A percentile compares a stretch with the other conserved stretches of the same genome.
phyloP scores from a whole-genome alignment of 2,113 vertebrate genomes.

The Gracilinanus agilis region DNA sequence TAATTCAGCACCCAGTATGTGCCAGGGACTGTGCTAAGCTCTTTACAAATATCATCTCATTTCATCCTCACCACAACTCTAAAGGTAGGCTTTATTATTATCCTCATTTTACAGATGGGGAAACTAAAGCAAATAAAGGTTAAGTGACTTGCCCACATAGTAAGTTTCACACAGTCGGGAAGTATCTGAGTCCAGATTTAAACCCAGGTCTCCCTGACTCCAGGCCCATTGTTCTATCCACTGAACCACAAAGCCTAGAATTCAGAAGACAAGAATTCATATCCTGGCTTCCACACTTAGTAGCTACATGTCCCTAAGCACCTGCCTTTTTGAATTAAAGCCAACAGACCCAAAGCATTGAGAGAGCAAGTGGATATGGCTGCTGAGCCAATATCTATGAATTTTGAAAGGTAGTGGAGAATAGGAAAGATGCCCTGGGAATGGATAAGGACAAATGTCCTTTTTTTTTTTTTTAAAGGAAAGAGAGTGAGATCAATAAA shows the following conservation, averaged over 20 bases:
- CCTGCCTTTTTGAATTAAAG: not conserved
- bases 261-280: not conserved
- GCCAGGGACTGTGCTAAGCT: not conserved
- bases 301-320: not conserved
- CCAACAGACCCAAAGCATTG: not conserved
- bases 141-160: not conserved
- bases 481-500: not conserved
- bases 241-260: not conserved
- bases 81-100: not conserved
- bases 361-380: not conserved
- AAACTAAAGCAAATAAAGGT: not conserved
- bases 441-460: slow-evolving; percentile 5
- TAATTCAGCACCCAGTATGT: not conserved
- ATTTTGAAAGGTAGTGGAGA: not conserved
- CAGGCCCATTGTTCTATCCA: not conserved
- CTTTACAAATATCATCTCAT: not conserved
- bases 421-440: not conserved
- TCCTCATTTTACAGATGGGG: not conserved
- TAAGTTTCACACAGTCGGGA: not conserved
- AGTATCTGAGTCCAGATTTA: not conserved
- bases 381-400: not conserved
- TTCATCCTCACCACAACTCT: not conserved
- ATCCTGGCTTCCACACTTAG: not conserved
- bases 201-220: not conserved
- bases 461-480: not conserved